Evolutionary conservation across 2,797 vertebrate genomes (phyloP).

Genomic region (Apodemus agrarius): DNA sequence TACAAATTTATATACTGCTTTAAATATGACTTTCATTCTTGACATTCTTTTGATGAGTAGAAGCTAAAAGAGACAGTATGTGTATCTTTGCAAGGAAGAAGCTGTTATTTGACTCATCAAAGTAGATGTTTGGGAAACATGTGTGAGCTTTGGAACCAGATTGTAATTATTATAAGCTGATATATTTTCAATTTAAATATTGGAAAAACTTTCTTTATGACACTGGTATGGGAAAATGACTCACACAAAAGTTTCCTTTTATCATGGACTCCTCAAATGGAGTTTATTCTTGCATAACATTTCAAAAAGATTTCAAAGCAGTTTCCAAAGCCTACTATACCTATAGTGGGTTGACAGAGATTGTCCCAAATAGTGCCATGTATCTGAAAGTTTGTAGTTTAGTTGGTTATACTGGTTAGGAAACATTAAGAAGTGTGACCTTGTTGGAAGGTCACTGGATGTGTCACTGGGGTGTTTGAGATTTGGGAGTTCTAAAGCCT

Average conservation of each 20-base stretch:
- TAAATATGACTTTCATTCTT: background rate
- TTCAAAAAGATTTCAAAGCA: background rate
- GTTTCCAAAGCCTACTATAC: background rate
- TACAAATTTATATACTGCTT: background rate
- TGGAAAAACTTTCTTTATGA: background rate
- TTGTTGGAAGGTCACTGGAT: background rate
- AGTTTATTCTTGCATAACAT: background rate
- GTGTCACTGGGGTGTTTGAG: background rate
- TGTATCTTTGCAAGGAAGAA: background rate
- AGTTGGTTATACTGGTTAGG: background rate
- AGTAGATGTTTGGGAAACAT: background rate
- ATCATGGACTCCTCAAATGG: background rate
- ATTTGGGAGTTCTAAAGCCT: no score
- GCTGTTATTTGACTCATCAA: rapidly evolving
- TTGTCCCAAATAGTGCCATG: background rate
- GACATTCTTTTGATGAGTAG: background rate
- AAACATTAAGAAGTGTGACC: background rate
- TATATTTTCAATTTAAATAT: background rate
- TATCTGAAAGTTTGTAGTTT: background rate
- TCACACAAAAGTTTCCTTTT: background rate
- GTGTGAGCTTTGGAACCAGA: background rate
- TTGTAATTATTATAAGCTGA: background rate
- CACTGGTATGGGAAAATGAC: background rate
- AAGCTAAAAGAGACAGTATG: background rate
- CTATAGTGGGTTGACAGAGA: background rate